These are phyloP conservation scores for Bolinopsis microptera DNA, from an alignment of 37 sponge, comb jelly and placozoan genomes.

Conservation along the genomic window DNA sequence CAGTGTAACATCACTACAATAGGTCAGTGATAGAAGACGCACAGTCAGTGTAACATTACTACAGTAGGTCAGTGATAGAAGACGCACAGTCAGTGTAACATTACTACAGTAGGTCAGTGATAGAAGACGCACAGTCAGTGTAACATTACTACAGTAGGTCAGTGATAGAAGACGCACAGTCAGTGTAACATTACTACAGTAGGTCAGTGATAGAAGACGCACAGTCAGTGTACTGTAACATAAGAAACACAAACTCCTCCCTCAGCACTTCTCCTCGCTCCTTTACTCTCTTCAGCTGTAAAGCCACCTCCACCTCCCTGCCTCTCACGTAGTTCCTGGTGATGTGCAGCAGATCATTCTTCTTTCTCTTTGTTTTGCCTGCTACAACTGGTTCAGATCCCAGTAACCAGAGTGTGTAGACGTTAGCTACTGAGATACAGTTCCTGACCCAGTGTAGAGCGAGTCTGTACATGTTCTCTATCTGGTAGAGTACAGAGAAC, in stretches of 20 bases:
- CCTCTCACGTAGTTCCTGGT: background rate
- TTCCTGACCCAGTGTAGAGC: constrained; percentile 12
- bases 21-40: too few species aligned
- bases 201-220: background rate
- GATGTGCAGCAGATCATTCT: constrained; percentile 5
- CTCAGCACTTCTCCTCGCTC: background rate
- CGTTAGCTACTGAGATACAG: background rate
- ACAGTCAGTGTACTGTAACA: background rate
- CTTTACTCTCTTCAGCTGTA: background rate
- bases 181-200: background rate
- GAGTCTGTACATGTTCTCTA: constrained; percentile 6
- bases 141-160: too few species aligned
- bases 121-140: too few species aligned
- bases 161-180: too few species aligned
- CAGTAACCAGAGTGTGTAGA: background rate
- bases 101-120: too few species aligned
- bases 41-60: too few species aligned
- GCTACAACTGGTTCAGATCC: background rate
- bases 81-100: too few species aligned
- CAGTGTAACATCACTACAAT: too few species aligned
- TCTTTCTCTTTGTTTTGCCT: background rate
- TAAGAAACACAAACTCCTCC: constrained; percentile 16
- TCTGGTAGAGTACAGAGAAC: constrained; percentile 37
- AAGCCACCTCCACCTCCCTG: background rate
- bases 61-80: too few species aligned